These are phyloP conservation scores for Abscondita cerata DNA, from an alignment of 2,888 invertebrate genomes.

Conservation along the genomic window DNA sequence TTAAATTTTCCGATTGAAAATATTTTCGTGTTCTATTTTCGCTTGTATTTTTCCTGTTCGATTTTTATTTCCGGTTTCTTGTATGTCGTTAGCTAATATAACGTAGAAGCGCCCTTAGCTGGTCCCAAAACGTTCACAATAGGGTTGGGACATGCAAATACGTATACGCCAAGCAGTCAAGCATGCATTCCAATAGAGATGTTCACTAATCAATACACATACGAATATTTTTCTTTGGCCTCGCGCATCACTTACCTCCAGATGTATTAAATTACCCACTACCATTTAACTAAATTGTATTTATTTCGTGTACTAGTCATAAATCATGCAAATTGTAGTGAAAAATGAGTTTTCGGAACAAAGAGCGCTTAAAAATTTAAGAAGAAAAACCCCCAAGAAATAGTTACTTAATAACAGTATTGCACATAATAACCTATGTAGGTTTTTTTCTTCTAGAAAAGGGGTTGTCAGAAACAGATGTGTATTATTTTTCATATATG, in stretches of 20 bases:
- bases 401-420: slow-evolving; percentile 32
- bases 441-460: slow-evolving; percentile 27
- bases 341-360: slow-evolving; percentile 8
- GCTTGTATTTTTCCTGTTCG: slow-evolving; percentile 43
- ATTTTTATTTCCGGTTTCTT: slow-evolving; percentile 51
- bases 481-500: slow-evolving; percentile 36
- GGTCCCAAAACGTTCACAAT: slow-evolving; percentile 45
- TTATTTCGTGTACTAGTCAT: slow-evolving; percentile 16
- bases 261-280: slow-evolving; percentile 41
- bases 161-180: slow-evolving; percentile 47
- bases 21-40: slow-evolving; percentile 49
- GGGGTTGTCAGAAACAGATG: slow-evolving; percentile 35
- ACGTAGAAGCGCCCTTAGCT: slow-evolving; percentile 46
- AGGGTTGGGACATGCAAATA: slow-evolving; percentile 47
- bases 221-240: slow-evolving; percentile 40
- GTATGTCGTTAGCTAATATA: slow-evolving; percentile 52
- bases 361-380: slow-evolving; percentile 18
- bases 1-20: slow-evolving; percentile 51
- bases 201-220: slow-evolving; percentile 49
- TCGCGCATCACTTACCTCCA: slow-evolving; percentile 37
- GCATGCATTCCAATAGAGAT: slow-evolving; percentile 48
- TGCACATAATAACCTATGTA: slow-evolving; percentile 29
- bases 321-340: slow-evolving; percentile 10
- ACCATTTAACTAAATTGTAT: slow-evolving; percentile 36
- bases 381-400: slow-evolving; percentile 22